Evolutionary conservation across 2,888 invertebrate species (phyloP).

Genomic region (Slavum lentiscoides): DNA sequence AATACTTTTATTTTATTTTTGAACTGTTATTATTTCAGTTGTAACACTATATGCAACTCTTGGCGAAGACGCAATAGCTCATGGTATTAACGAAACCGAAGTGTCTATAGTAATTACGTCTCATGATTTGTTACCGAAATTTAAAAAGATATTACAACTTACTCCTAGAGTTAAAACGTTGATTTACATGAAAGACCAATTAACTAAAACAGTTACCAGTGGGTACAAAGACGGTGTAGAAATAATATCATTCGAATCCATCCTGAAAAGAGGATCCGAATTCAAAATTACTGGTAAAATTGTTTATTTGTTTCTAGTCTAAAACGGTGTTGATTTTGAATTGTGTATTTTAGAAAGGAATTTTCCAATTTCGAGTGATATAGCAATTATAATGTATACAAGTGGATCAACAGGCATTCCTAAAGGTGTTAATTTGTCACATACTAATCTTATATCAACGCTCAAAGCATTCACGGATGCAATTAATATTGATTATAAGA

Average conservation of each 20-base stretch:
- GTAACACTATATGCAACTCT: slow-evolving; percentile 97
- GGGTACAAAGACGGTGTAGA: slow-evolving; percentile 75
- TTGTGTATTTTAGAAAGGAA: slow-evolving; percentile 63
- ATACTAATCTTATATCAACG: slow-evolving; percentile 79
- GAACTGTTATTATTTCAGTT: slow-evolving; percentile 63
- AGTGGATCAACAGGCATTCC: slow-evolving; percentile 96
- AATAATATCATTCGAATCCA: slow-evolving; percentile 75
- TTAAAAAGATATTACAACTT: slow-evolving; percentile 73
- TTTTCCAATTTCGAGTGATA: slow-evolving; percentile 73
- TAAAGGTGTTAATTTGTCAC: slow-evolving; percentile 84
- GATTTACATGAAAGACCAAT: slow-evolving; percentile 86
- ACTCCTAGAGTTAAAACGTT: slow-evolving; percentile 78
- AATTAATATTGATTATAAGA: slow-evolving; percentile 63
- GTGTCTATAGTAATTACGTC: slow-evolving; percentile 91
- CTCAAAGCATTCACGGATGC: slow-evolving; percentile 81
- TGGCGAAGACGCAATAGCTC: slow-evolving; percentile 93
- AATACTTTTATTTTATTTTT: neutral
- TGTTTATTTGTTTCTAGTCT: neutral
- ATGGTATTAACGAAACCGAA: slow-evolving; percentile 96
- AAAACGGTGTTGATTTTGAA: neutral
- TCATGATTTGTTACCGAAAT: slow-evolving; percentile 87
- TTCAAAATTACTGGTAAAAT: slow-evolving; percentile 7
- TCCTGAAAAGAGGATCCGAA: slow-evolving; percentile 65
- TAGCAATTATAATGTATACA: slow-evolving; percentile 98
- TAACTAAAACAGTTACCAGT: slow-evolving; percentile 70